Conservation (phyloP, 2,888 invertebrate species). For the Agonopterix alstromeriana region DNA sequence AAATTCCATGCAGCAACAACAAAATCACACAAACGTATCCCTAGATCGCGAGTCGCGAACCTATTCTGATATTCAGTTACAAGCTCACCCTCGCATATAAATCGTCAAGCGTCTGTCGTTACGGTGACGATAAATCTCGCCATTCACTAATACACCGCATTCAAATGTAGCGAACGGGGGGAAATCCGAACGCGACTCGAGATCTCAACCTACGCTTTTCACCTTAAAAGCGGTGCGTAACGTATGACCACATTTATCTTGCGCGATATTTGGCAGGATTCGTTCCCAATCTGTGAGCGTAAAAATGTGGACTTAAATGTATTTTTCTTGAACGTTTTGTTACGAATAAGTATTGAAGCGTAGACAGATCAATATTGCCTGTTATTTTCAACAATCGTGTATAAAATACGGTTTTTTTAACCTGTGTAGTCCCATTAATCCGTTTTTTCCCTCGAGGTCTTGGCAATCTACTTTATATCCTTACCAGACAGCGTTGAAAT, state of each 20-base stretch:
- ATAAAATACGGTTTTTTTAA: too few species aligned
- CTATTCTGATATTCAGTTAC: too few species aligned
- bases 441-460: too few species aligned
- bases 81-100: constrained; percentile 41
- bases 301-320: not conserved
- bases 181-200: constrained; percentile 26
- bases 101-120: constrained; percentile 49
- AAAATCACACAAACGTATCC: not conserved
- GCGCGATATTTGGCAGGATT: constrained; percentile 18
- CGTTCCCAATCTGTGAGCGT: constrained; percentile 7
- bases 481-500: too few species aligned
- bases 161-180: constrained; percentile 49
- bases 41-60: not conserved
- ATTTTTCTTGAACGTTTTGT: not conserved
- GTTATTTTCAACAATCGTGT: too few species aligned
- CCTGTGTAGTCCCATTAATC: too few species aligned
- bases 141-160: constrained; percentile 67
- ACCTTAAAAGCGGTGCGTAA: constrained; percentile 40
- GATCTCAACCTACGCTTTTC: constrained; percentile 21
- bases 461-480: too few species aligned
- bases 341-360: not conserved
- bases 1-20: not conserved
- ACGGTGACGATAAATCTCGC: constrained; percentile 56
- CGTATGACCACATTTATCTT: constrained; percentile 45
- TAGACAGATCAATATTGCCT: not conserved